phyloP scores from a whole-genome alignment of 2,888 invertebrate genomes.

The Eupsilia transversa region DNA sequence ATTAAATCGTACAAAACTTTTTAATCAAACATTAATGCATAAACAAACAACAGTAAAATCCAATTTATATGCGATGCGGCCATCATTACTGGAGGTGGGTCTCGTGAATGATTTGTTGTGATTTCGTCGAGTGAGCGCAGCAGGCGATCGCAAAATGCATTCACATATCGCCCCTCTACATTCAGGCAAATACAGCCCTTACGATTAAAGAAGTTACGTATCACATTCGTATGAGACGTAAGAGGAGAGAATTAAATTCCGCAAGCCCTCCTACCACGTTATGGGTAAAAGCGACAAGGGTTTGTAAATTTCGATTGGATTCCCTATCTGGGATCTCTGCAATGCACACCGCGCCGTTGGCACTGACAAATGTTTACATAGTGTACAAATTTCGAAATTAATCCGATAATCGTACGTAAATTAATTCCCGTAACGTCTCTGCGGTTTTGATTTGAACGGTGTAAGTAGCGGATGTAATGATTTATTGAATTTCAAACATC shows the following conservation, averaged over 20 bases:
- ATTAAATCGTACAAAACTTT: slow-evolving; percentile 66
- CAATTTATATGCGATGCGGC: slow-evolving; percentile 86
- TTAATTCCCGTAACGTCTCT: slow-evolving; percentile 72
- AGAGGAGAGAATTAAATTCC: slow-evolving; percentile 83
- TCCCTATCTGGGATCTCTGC: slow-evolving; percentile 88
- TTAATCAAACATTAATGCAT: slow-evolving; percentile 75
- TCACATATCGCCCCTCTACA: slow-evolving; percentile 75
- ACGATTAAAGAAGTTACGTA: slow-evolving; percentile 68
- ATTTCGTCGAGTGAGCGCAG: slow-evolving; percentile 88
- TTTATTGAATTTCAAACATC: slow-evolving; percentile 85
- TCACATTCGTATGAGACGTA: slow-evolving; percentile 69
- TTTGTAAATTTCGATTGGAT: slow-evolving; percentile 89
- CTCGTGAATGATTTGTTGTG: slow-evolving; percentile 90
- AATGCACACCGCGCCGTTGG: slow-evolving; percentile 80
- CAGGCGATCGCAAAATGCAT: slow-evolving; percentile 88
- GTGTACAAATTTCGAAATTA: slow-evolving; percentile 87
- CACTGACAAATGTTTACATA: slow-evolving; percentile 88
- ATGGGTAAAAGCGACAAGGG: slow-evolving; percentile 88
- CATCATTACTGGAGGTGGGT: slow-evolving; percentile 89
- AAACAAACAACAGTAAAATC: slow-evolving; percentile 82
- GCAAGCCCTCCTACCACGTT: slow-evolving; percentile 88
- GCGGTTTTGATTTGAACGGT: slow-evolving; percentile 77
- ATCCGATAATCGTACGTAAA: slow-evolving; percentile 82
- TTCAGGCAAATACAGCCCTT: slow-evolving; percentile 75
- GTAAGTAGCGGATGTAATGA: slow-evolving; percentile 86